Percentiles rank a stretch among this genome's conserved stretches.
These are phyloP conservation scores for Drosophila hawaiiensis DNA, from an alignment of 2,888 invertebrate species.

Conservation along the genomic window DNA sequence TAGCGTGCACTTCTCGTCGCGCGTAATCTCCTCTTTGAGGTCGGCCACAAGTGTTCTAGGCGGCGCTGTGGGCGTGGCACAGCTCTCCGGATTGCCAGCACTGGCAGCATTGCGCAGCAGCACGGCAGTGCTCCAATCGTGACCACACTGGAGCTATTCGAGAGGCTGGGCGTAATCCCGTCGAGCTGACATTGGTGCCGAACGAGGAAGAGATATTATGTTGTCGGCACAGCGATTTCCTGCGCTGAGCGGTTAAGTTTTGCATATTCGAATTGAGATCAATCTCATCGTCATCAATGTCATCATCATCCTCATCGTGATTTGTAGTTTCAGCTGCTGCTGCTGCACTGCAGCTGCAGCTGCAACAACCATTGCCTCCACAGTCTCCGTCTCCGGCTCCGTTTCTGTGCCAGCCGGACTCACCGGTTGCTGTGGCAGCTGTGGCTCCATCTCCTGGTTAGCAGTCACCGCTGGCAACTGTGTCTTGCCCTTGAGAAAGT, in stretches of 20 bases:
- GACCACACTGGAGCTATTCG: constrained; percentile 83
- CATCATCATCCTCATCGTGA: constrained; percentile 58
- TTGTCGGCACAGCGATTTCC: constrained; percentile 85
- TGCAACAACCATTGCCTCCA: background rate
- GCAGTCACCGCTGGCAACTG: constrained; percentile 20
- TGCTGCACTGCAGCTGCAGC: constrained; percentile 4
- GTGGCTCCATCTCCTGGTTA: constrained; percentile 20
- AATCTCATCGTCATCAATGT: constrained; percentile 81
- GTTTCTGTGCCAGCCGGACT: constrained; percentile 8
- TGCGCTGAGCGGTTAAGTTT: constrained; percentile 83
- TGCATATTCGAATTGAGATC: constrained; percentile 84
- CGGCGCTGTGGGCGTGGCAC: constrained; percentile 58
- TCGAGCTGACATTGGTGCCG: constrained; percentile 82
- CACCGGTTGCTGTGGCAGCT: background rate
- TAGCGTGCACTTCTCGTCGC: constrained; percentile 76
- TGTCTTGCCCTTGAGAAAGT: constrained; percentile 87
- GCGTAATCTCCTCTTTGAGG: constrained; percentile 78
- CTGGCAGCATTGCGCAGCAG: constrained; percentile 60
- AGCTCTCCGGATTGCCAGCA: constrained; percentile 50
- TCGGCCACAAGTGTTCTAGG: constrained; percentile 79
- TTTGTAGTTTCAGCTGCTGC: background rate
- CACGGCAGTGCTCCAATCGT: constrained; percentile 76
- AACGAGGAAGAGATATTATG: constrained; percentile 85
- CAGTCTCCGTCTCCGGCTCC: background rate
- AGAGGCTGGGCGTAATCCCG: constrained; percentile 83